Evolutionary conservation across 2,888 invertebrate genomes (phyloP).

Genomic region (Odontocolon sp.): DNA sequence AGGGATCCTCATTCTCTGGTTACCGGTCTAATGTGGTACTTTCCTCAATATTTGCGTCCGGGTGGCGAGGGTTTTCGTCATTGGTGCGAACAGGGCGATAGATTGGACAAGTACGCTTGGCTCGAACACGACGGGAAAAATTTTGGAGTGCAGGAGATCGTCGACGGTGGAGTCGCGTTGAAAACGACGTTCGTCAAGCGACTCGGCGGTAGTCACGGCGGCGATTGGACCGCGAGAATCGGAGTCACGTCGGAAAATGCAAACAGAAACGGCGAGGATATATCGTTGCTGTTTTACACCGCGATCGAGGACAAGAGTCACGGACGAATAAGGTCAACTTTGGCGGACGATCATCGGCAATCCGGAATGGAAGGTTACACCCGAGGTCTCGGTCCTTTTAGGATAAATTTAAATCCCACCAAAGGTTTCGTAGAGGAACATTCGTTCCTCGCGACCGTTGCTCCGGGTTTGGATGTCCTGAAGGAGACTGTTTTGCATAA

Average conservation of each 20-base stretch:
- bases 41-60: slow-evolving; percentile 85
- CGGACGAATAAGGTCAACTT: slow-evolving; percentile 82
- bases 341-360: slow-evolving; percentile 81
- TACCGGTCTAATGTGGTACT: slow-evolving; percentile 98
- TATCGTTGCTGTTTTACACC: slow-evolving; percentile 90
- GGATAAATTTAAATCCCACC: slow-evolving; percentile 80
- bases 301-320: slow-evolving; percentile 89
- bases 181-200: slow-evolving; percentile 95
- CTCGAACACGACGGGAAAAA: slow-evolving; percentile 94
- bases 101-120: slow-evolving; percentile 92
- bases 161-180: slow-evolving; percentile 89
- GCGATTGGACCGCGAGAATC: slow-evolving; percentile 96
- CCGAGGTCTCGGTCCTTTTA: slow-evolving; percentile 89
- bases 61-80: slow-evolving; percentile 91
- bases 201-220: slow-evolving; percentile 90
- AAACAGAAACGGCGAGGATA: slow-evolving; percentile 77
- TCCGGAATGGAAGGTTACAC: slow-evolving; percentile 89
- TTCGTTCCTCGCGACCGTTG: slow-evolving; percentile 88
- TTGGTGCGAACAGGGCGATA: slow-evolving; percentile 95
- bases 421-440: slow-evolving; percentile 86
- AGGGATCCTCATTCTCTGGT: slow-evolving; percentile 94
- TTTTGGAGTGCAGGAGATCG: slow-evolving; percentile 95
- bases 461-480: slow-evolving; percentile 87
- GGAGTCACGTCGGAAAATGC: slow-evolving; percentile 82
- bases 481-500: slow-evolving; percentile 89